Evolutionary conservation across 2,888 invertebrate genomes (phyloP).

Genomic region (Drosophila phalerata): DNA sequence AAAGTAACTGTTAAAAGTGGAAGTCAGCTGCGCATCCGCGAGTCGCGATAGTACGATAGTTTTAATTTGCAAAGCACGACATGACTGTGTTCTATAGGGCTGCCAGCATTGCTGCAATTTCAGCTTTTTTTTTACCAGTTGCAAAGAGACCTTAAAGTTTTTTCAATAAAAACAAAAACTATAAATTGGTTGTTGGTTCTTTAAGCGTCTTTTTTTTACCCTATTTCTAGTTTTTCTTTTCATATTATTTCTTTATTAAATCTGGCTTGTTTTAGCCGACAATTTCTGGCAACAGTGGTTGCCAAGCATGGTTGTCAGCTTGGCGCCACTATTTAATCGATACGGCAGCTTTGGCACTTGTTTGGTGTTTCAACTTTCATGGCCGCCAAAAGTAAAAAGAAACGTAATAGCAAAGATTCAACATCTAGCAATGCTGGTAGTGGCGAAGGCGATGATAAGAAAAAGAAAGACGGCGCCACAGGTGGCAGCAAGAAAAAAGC

Average conservation of each 20-base stretch:
- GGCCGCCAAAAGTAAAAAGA: conserved; percentile 87
- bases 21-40: conserved; percentile 22
- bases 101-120: no score
- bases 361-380: conserved; percentile 43
- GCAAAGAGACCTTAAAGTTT: no score
- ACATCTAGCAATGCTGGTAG: conserved; percentile 80
- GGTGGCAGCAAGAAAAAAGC: conserved; percentile 86
- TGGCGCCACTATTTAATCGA: conserved; percentile 62
- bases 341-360: conserved; percentile 22
- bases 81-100: not conserved
- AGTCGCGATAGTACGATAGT: not conserved
- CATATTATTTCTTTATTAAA: no score
- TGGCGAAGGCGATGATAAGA: conserved; percentile 85
- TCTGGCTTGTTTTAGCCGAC: no score
- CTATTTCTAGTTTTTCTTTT: no score
- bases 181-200: no score
- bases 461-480: conserved; percentile 86
- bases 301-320: conserved; percentile 24
- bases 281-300: conserved; percentile 31
- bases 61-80: not conserved
- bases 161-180: no score
- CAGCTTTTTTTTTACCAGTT: no score
- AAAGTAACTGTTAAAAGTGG: conserved; percentile 20
- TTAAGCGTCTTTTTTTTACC: no score
- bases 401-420: conserved; percentile 87